Evolutionary conservation across 35 echinoderm and acorn worm genomes (phyloP).

Genomic region (Ptychodera flava): DNA sequence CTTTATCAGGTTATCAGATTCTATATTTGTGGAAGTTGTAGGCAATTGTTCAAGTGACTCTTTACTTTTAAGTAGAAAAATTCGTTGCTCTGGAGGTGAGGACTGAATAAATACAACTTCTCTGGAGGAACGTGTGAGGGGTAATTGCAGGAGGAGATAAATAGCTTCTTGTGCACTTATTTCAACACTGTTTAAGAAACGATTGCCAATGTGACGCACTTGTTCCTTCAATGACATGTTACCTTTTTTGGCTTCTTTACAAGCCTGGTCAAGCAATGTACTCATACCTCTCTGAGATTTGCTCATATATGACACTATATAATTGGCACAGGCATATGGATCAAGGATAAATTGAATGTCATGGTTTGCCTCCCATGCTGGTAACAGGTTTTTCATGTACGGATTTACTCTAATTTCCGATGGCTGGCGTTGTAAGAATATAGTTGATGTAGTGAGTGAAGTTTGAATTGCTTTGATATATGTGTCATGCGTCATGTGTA

Average conservation of each 20-base stretch:
- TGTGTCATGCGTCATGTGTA: too few relatives aligned
- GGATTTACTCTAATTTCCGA: too few relatives aligned
- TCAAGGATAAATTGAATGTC: constrained; percentile 10
- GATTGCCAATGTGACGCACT: constrained; percentile 13
- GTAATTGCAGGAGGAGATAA: constrained; percentile 29
- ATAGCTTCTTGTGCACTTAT: constrained; percentile 26
- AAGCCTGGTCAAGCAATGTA: neutral
- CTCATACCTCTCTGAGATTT: constrained; percentile 32
- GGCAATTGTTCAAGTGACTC: constrained; percentile 17
- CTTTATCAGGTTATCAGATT: constrained; percentile 24
- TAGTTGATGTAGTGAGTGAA: too few relatives aligned
- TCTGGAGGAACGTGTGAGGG: constrained; percentile 12
- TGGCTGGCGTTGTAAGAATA: too few relatives aligned
- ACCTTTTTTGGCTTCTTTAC: constrained; percentile 6
- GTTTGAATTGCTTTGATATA: too few relatives aligned
- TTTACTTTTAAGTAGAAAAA: constrained; percentile 36
- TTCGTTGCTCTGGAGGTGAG: constrained; percentile 6
- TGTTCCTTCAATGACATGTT: neutral
- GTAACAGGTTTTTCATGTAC: constrained; percentile 18
- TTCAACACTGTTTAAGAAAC: constrained; percentile 12
- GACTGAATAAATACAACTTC: constrained; percentile 23
- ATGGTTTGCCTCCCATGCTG: too few relatives aligned
- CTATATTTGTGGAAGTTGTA: constrained; percentile 21
- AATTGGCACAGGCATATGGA: constrained; percentile 20
- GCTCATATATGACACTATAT: constrained; percentile 3